These are phyloP conservation scores for Zeugodacus cucurbitae DNA, from an alignment of 1,140 invertebrate genomes.

Conservation along the genomic window DNA sequence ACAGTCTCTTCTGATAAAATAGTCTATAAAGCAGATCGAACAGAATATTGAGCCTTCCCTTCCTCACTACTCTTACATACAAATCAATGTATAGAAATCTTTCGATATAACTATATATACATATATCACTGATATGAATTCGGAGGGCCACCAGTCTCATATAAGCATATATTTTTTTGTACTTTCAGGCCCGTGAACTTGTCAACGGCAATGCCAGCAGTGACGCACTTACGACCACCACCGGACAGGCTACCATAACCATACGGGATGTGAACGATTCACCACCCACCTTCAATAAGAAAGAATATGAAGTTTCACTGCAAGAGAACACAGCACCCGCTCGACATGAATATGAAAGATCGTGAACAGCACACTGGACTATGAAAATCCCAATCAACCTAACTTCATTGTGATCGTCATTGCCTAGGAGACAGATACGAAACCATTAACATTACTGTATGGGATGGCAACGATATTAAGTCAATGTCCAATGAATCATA, in stretches of 20 bases:
- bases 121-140: no score
- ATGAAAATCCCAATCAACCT: slow-evolving; percentile 91
- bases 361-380: slow-evolving; percentile 85
- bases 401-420: slow-evolving; percentile 89
- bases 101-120: no score
- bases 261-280: slow-evolving; percentile 95
- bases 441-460: slow-evolving; percentile 85
- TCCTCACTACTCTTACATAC: no score
- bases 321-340: slow-evolving; percentile 83
- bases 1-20: no score
- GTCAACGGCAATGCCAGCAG: slow-evolving; percentile 77
- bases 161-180: no score
- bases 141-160: no score
- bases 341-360: slow-evolving; percentile 89
- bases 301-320: slow-evolving; percentile 83
- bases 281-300: slow-evolving; percentile 83
- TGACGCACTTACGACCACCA: slow-evolving; percentile 74
- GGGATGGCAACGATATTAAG: slow-evolving; percentile 91
- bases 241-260: slow-evolving; percentile 81
- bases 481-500: slow-evolving; percentile 84
- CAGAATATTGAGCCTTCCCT: background rate
- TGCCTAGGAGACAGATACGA: slow-evolving; percentile 83
- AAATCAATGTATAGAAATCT: no score
- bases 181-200: slow-evolving; percentile 76
- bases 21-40: no score